These are phyloP conservation scores for Rhagoletis pomonella DNA, from an alignment of 1,140 invertebrate species.

Conservation along the genomic window DNA sequence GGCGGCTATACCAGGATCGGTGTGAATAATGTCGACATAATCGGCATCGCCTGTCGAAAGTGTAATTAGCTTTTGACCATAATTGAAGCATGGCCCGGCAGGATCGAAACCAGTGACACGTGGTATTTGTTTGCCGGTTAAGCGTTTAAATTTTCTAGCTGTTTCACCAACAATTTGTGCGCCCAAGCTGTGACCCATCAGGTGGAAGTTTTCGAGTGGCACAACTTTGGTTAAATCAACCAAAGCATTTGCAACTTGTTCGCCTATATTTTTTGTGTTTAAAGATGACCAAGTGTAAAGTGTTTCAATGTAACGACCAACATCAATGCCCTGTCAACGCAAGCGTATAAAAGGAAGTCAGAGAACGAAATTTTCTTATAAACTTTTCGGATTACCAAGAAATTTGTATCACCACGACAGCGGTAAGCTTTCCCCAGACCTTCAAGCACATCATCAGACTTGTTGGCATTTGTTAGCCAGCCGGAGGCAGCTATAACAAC, in stretches of 20 bases:
- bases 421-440: slow-evolving; percentile 61
- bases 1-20: slow-evolving; percentile 81
- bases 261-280: slow-evolving; percentile 69
- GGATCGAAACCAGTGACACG: slow-evolving; percentile 83
- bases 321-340: slow-evolving; percentile 65
- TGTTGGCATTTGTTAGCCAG: slow-evolving; percentile 53
- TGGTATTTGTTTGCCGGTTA: slow-evolving; percentile 69
- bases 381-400: slow-evolving; percentile 62
- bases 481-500: slow-evolving; percentile 52
- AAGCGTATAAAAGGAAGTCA: not conserved
- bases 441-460: slow-evolving; percentile 36
- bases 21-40: slow-evolving; percentile 84
- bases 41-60: slow-evolving; percentile 76
- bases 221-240: slow-evolving; percentile 62
- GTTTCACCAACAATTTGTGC: slow-evolving; percentile 76
- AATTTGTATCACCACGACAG: slow-evolving; percentile 67
- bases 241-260: slow-evolving; percentile 64
- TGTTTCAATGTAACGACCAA: slow-evolving; percentile 69
- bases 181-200: slow-evolving; percentile 75
- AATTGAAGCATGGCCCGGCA: slow-evolving; percentile 80
- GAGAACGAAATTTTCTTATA: not conserved
- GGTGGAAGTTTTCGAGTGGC: slow-evolving; percentile 68
- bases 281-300: slow-evolving; percentile 72
- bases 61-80: slow-evolving; percentile 74
- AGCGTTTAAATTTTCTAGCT: slow-evolving; percentile 71